These are phyloP conservation scores for Halesus radiatus DNA, from an alignment of 1,140 invertebrate species.

Conservation along the genomic window DNA sequence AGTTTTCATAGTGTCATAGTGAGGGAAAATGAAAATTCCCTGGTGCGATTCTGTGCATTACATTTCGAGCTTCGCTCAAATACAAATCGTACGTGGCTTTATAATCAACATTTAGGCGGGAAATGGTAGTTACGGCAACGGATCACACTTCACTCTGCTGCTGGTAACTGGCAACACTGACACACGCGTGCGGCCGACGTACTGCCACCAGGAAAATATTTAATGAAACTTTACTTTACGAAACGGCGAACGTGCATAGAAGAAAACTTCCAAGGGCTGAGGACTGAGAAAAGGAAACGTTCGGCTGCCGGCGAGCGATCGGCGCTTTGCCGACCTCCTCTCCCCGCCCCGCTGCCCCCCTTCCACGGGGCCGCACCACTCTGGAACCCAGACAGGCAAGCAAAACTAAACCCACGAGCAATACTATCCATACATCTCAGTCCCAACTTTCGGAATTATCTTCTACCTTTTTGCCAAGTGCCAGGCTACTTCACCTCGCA, in stretches of 20 bases:
- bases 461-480: conserved; percentile 9
- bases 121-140: conserved; percentile 22
- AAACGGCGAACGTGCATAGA: conserved; percentile 37
- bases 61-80: not conserved
- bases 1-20: too few relatives aligned
- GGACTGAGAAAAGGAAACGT: conserved; percentile 32
- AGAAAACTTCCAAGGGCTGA: conserved; percentile 39
- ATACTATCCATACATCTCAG: not conserved
- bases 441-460: not conserved
- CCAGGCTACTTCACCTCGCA: conserved; percentile 2
- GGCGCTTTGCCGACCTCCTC: conserved; percentile 35
- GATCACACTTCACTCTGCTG: not conserved
- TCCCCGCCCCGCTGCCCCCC: conserved; percentile 24
- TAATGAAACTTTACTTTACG: conserved; percentile 17
- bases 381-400: conserved; percentile 5
- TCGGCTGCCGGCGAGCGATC: conserved; percentile 30
- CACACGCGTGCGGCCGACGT: not conserved
- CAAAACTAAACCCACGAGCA: not conserved
- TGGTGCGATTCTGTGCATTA: too few relatives aligned
- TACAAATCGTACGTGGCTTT: conserved; percentile 38
- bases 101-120: conserved; percentile 50
- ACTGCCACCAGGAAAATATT: conserved; percentile 21
- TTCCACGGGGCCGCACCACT: conserved; percentile 12
- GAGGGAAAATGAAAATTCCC: too few relatives aligned
- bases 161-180: conserved; percentile 34